Evolutionary conservation across 1,140 invertebrate species (phyloP).

Genomic region (Zophobas atratus): DNA sequence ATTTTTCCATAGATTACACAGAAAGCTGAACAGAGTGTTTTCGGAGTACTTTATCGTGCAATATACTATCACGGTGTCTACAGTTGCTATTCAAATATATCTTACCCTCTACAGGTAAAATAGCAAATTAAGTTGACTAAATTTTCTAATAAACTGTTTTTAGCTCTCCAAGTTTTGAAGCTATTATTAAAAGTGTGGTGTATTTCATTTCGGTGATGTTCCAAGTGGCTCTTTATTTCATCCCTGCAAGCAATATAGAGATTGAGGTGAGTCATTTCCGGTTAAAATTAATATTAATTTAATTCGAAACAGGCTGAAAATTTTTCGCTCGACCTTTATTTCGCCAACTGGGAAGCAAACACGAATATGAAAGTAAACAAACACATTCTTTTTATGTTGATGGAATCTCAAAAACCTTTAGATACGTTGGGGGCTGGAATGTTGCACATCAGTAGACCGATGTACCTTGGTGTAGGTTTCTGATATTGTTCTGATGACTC

Average conservation of each 20-base stretch:
- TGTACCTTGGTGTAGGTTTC: neutral
- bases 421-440: constrained; percentile 7
- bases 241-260: constrained; percentile 16
- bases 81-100: constrained; percentile 8
- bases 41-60: constrained; percentile 11
- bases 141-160: neutral
- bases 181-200: neutral
- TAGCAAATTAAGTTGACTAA: too few relatives aligned
- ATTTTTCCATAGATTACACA: neutral
- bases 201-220: constrained; percentile 3
- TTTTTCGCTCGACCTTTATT: constrained; percentile 12
- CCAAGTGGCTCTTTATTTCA: constrained; percentile 13
- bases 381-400: constrained; percentile 20
- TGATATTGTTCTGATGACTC: neutral
- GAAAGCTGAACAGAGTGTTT: constrained; percentile 9
- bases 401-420: constrained; percentile 12
- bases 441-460: constrained; percentile 11
- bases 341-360: neutral
- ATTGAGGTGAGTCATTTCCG: neutral
- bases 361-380: neutral
- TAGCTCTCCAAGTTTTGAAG: neutral
- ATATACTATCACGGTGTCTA: constrained; percentile 1
- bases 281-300: too few relatives aligned
- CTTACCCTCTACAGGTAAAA: neutral
- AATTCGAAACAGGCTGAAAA: constrained; percentile 2